These are phyloP conservation scores for Papilio polyxenes DNA, from an alignment of 1,140 invertebrate genomes.

Conservation along the genomic window DNA sequence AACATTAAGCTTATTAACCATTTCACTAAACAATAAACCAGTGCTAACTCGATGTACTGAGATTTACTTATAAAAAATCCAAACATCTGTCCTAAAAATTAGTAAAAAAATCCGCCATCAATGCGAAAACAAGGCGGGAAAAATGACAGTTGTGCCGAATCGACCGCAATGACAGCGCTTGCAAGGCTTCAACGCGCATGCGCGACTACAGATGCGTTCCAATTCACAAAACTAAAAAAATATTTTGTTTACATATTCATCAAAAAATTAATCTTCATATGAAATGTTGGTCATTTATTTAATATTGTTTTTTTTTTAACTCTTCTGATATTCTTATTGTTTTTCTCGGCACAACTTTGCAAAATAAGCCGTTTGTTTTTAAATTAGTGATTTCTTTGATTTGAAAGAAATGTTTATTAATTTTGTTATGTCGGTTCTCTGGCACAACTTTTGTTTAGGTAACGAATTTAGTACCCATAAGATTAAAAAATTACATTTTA, in stretches of 20 bases:
- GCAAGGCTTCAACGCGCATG: conserved; percentile 67
- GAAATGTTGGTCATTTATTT: no score
- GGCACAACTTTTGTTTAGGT: no score
- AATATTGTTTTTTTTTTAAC: no score
- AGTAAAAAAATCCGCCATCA: conserved; percentile 44
- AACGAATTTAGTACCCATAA: no score
- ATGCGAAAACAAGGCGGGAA: conserved; percentile 57
- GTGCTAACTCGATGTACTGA: conserved; percentile 53
- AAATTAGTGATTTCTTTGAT: no score
- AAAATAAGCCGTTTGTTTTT: no score
- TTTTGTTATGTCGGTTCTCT: no score
- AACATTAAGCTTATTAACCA: conserved; percentile 51
- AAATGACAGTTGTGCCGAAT: conserved; percentile 71
- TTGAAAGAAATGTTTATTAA: no score
- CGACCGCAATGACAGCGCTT: conserved; percentile 60
- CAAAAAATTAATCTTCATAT: no score
- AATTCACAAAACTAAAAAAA: neutral
- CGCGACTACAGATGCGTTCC: conserved; percentile 41
- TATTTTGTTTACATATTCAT: neutral
- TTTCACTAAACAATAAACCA: conserved; percentile 50
- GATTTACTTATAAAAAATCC: conserved; percentile 60
- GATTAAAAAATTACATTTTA: neutral
- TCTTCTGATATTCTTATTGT: no score
- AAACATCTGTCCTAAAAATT: conserved; percentile 58
- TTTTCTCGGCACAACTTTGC: no score